phyloP scores from a whole-genome alignment of 2,888 invertebrate species.

The Imbricaverruca yamaguchii region DNA sequence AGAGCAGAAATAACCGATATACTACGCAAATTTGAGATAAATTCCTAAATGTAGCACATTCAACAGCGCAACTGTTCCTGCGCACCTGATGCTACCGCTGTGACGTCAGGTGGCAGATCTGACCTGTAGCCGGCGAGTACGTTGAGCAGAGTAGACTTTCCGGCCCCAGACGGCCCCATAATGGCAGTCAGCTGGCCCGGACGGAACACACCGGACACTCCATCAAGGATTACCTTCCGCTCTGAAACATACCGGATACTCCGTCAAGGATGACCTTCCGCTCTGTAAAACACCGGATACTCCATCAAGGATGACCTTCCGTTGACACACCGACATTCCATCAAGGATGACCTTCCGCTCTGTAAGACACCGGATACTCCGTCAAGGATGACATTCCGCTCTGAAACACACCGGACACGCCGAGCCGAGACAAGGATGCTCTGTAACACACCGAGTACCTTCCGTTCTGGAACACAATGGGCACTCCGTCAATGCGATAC shows the following conservation, averaged over 20 bases:
- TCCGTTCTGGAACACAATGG: neutral
- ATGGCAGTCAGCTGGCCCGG: slow-evolving; percentile 91
- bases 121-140: slow-evolving; percentile 67
- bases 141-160: slow-evolving; percentile 80
- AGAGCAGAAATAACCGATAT: too few species aligned
- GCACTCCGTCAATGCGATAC: too few species aligned
- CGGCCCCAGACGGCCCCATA: slow-evolving; percentile 79
- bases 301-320: too few species aligned
- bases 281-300: neutral
- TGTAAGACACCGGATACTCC: neutral
- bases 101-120: neutral
- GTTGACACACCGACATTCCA: slow-evolving; percentile 56
- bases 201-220: slow-evolving; percentile 65
- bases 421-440: neutral
- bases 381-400: too few species aligned
- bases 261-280: slow-evolving; percentile 75
- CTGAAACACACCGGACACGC: slow-evolving; percentile 61
- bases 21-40: too few species aligned
- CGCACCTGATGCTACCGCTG: too few species aligned
- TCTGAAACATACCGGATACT: slow-evolving; percentile 44
- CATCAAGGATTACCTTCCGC: too few species aligned
- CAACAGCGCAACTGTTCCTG: too few species aligned
- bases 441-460: neutral
- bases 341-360: slow-evolving; percentile 49
- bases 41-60: too few species aligned